A percentile compares a stretch with the other conserved stretches of the same genome.
Evolutionary conservation across 2,113 vertebrate genomes (phyloP).

Genomic region (Lycocorax pyrrhopterus): DNA sequence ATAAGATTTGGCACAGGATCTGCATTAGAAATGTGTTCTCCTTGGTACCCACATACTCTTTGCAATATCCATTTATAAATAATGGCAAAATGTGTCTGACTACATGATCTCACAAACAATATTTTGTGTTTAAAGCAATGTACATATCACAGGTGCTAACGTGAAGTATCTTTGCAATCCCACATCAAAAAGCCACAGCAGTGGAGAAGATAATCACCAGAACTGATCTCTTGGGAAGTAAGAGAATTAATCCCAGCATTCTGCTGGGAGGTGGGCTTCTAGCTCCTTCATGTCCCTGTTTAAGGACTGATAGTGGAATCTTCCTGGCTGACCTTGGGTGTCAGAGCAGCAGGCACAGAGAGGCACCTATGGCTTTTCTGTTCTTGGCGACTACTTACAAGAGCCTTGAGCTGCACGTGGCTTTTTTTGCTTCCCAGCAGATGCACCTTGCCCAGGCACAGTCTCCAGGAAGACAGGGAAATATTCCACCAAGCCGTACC

Average conservation of each 20-base stretch:
- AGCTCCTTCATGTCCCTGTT: not conserved
- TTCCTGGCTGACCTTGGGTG: not conserved
- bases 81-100: not conserved
- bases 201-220: not conserved
- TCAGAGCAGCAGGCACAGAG: not conserved
- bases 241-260: not conserved
- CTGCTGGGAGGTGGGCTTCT: not conserved
- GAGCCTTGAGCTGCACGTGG: rapidly evolving
- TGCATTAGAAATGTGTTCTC: not conserved
- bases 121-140: not conserved
- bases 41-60: not conserved
- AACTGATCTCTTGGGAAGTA: not conserved
- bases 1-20: not conserved
- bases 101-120: not conserved
- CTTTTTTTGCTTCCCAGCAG: not conserved
- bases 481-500: not conserved
- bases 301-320: not conserved
- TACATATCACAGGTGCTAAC: not conserved
- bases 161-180: not conserved
- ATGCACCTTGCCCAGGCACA: not conserved
- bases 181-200: not conserved
- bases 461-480: not conserved
- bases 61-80: not conserved
- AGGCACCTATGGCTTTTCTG: not conserved
- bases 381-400: not conserved